phyloP scores from a whole-genome alignment of 2,888 invertebrate genomes.

The Alloscopus bannaensis region DNA sequence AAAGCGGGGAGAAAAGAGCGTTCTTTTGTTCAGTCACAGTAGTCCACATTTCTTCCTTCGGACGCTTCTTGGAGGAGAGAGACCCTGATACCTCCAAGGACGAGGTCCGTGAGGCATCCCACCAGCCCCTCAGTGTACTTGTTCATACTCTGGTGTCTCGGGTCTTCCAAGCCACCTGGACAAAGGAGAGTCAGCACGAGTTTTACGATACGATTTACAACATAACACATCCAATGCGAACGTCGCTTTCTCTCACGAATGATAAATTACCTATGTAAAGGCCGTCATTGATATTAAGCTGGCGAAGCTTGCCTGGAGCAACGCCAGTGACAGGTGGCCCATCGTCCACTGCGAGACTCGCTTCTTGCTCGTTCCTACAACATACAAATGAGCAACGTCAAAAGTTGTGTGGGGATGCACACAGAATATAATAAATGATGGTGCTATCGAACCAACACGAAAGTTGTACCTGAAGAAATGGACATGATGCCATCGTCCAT shows the following conservation, averaged over 20 bases:
- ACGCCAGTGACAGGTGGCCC: conserved; percentile 86
- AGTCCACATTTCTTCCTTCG: conserved; percentile 78
- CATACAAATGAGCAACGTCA: conserved; percentile 46
- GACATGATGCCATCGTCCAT: conserved; percentile 90
- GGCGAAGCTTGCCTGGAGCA: conserved; percentile 89
- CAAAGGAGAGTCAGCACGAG: background rate
- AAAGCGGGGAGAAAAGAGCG: background rate
- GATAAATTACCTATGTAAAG: conserved; percentile 86
- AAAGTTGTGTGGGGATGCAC: background rate
- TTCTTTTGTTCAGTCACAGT: conserved; percentile 70
- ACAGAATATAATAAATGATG: background rate
- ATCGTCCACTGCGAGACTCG: conserved; percentile 92
- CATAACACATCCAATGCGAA: too few species aligned
- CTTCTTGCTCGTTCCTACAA: conserved; percentile 88
- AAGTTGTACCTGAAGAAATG: conserved; percentile 82
- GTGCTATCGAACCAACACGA: background rate
- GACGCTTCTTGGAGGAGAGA: conserved; percentile 80
- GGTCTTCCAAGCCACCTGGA: conserved; percentile 88
- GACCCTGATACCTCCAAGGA: conserved; percentile 87
- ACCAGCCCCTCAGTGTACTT: conserved; percentile 85
- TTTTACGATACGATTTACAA: too few species aligned
- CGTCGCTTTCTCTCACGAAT: background rate
- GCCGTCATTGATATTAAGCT: conserved; percentile 90
- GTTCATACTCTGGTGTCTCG: conserved; percentile 78
- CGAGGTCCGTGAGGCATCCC: conserved; percentile 90